Conservation (phyloP, 2,113 vertebrate species). For the Gambusia holbrooki region DNA sequence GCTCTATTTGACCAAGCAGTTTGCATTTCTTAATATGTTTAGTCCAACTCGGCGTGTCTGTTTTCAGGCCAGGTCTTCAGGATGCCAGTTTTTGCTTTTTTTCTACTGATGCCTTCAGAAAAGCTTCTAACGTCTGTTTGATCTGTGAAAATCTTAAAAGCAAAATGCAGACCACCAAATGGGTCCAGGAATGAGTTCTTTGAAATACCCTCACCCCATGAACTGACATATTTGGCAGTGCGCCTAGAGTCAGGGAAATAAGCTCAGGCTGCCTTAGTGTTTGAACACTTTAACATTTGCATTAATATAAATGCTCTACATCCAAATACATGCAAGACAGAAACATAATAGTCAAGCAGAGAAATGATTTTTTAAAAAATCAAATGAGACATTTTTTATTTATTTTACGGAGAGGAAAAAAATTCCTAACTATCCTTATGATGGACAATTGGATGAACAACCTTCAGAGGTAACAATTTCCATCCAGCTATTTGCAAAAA, state of each 20-base stretch:
- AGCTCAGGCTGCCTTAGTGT: constrained; percentile 5
- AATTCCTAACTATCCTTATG: no score
- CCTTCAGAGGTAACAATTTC: no score
- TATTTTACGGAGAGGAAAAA: no score
- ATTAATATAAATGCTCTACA: neutral
- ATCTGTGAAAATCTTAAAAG: constrained; percentile 12
- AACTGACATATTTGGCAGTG: constrained; percentile 9
- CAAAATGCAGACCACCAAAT: neutral
- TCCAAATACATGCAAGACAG: neutral
- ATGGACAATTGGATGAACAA: no score
- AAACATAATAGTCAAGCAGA: neutral
- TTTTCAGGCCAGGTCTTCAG: no score
- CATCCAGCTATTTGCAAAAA: no score
- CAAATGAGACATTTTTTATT: no score
- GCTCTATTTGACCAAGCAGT: no score
- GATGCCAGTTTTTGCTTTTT: neutral
- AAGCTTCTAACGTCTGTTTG: constrained; percentile 35
- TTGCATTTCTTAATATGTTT: no score
- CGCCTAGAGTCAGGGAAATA: neutral
- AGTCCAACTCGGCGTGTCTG: no score
- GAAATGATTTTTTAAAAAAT: no score
- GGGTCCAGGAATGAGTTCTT: constrained; percentile 11
- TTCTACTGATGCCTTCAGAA: constrained; percentile 8
- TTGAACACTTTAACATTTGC: constrained; percentile 11
- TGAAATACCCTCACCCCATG: constrained; percentile 10